Evolutionary conservation across 2,888 invertebrate genomes (phyloP), one percentile per base, ranked within the genome.

Genomic region (Parnassius mnemosyne): DNA sequence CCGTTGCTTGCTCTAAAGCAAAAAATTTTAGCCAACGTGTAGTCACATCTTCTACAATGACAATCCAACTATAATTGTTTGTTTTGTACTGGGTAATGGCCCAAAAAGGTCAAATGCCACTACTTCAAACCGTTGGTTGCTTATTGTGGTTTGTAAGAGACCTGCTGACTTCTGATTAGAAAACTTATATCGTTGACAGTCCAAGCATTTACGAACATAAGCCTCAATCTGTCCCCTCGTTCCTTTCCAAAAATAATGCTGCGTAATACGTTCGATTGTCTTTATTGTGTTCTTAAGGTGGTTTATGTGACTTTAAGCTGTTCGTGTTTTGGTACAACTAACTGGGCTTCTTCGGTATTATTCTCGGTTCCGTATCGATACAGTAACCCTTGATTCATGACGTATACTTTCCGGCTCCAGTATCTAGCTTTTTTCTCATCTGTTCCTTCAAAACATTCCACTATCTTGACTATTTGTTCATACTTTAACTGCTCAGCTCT

Each of bases 281-380:
- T n/a, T 25, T 25, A 25, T 25, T 3, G 2, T 25, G 3, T 25
- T 25, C 3, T 2, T 25, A 1, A 3, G 25, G 16, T 72, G 70
- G 41, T 63, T 10, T 57, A n/a, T 0, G 75, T 41, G n/a, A 74
- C 54, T 9, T 68, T 71, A 0, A 41, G 41, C 60, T 66, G 61
- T 58, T 73, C 72, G 13, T 70, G 68, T 41, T 69, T 12, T 0
- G 76, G 75, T 1, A 72, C 68, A 1, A 74, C 70, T 0, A 75
- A 60, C 46, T 71, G 72, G 41, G 68, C 66, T 0, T 68, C 59
- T 3, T 74, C 75, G 2, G 11, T n/a, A 0, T 73, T 67, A 11
- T 10, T 16, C 3, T 57, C 49, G 3, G 70, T 63, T 10, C 55
- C 53, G 41, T 70, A 65, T 1, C 70, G 64, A 57, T 74, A 73